A percentile compares a stretch with the other conserved stretches of the same genome.
Evolutionary conservation across 2,113 vertebrate species (phyloP).

Genomic region (Corythornis cristatus): DNA sequence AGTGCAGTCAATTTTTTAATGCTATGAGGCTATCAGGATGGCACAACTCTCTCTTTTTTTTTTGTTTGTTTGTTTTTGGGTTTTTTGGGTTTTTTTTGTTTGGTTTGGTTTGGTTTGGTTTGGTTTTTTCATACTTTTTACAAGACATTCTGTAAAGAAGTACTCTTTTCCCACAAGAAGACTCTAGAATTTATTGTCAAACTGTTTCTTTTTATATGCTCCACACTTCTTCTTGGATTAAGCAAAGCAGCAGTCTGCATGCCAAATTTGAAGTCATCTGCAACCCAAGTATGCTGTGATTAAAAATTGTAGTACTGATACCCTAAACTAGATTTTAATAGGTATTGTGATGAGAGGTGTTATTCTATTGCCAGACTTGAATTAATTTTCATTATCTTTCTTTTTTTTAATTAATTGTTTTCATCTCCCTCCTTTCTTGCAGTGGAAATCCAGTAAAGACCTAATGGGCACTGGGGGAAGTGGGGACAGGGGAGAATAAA

Average conservation of each 20-base stretch:
- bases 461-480: neutral
- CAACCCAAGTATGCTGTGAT: neutral
- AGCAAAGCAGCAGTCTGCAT: neutral
- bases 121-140: neutral
- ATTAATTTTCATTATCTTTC: conserved; percentile 39
- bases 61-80: too few relatives aligned
- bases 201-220: neutral
- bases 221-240: neutral
- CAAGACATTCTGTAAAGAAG: neutral
- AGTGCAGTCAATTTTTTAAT: neutral
- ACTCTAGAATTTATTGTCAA: neutral
- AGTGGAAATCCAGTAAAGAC: neutral
- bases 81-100: neutral
- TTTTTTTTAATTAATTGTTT: conserved; percentile 3
- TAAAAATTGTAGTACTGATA: conserved; percentile 31
- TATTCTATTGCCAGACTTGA: conserved; percentile 33
- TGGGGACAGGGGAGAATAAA: neutral
- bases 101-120: neutral
- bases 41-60: neutral
- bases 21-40: neutral
- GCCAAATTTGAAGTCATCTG: neutral
- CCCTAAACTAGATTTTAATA: conserved; percentile 44
- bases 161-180: neutral
- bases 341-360: neutral
- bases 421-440: neutral